These are phyloP conservation scores for Emydocephalus ijimae DNA, from an alignment of 2,113 vertebrate species.

Conservation along the genomic window DNA sequence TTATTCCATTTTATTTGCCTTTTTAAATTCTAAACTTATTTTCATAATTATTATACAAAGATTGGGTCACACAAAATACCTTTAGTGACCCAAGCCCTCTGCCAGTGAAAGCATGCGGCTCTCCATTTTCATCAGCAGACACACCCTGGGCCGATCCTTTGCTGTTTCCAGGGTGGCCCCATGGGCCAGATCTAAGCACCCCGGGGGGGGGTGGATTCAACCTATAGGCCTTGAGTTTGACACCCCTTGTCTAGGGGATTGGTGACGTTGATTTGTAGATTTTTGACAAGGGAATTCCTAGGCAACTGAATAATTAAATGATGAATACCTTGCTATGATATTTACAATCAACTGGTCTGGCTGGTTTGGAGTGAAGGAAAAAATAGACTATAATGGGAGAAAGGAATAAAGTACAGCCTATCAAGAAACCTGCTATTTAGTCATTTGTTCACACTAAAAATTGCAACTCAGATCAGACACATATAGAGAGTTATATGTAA, in stretches of 20 bases:
- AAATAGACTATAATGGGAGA: slow-evolving; percentile 51
- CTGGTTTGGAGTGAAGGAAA: slow-evolving; percentile 47
- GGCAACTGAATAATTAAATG: not conserved
- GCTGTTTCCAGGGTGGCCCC: too few species aligned
- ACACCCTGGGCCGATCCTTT: too few species aligned
- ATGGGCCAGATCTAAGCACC: too few species aligned
- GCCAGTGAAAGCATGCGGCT: too few species aligned
- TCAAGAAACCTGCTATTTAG: slow-evolving; percentile 73
- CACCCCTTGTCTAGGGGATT: not conserved
- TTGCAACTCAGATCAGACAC: slow-evolving; percentile 72
- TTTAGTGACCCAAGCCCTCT: too few species aligned
- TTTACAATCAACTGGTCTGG: not conserved
- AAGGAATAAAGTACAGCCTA: slow-evolving; percentile 52
- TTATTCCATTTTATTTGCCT: not conserved
- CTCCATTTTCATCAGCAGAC: too few species aligned
- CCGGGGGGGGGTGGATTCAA: too few species aligned
- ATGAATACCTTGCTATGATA: not conserved
- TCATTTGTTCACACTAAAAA: slow-evolving; percentile 75
- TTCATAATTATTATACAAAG: not conserved
- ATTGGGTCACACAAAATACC: not conserved
- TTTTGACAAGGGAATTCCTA: not conserved
- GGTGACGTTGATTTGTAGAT: not conserved
- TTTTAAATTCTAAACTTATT: not conserved
- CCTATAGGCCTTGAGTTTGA: too few species aligned
- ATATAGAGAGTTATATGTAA: slow-evolving; percentile 75